Base-by-base conservation (phyloP, 2,888 invertebrate species). In the Julus scanicus region DNA sequence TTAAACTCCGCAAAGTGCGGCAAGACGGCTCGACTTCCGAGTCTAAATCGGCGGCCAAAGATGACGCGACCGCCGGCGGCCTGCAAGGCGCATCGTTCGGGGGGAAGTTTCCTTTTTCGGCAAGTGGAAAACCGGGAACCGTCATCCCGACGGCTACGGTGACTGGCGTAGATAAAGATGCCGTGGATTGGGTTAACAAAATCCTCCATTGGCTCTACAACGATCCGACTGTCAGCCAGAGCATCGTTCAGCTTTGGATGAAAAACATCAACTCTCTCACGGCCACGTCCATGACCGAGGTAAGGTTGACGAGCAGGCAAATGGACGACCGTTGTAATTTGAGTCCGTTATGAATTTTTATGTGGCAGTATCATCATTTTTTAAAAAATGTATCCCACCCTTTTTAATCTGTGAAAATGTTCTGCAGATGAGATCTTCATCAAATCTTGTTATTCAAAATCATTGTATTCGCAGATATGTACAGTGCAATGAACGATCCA, bases 151-250 rank as follows among this genome's bases (percentile, higher is more conserved):
- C 86, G 40, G 39, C 88, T 15, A 57, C 86, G 11, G 86, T 87
- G 11, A 71, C 49, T 4, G 88, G 88, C 13, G 39, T 83, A 2
- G 88, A 88, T 63, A 88, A 88, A 37, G 86, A 88, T 40, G 87
- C 86, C 37, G 86, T 88, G 15, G 71, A 87, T 15, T 88, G 88
- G 88, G 83, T 80, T 20, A 80, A 86, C 29, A 29, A 39, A 37
- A 80, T 87, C 44, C n/a, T 88, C 37, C 17, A 11, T n/a, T 88
- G 88, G 88, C 4, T 80, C 63, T 88, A 71, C 80, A 63, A 87
- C 29, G 88, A 88, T 37, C 44, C 53, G 4, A 13, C 44, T 39
- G 88, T 88, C 49, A 49, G 49, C 80, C 13, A 29, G 15, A 3
- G 8, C 20, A n/a, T 71, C 39, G 71, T 86, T 20, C 44, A 88